Base-by-base conservation (phyloP, 2,888 invertebrate genomes). In the Phymatocera aterrima region DNA sequence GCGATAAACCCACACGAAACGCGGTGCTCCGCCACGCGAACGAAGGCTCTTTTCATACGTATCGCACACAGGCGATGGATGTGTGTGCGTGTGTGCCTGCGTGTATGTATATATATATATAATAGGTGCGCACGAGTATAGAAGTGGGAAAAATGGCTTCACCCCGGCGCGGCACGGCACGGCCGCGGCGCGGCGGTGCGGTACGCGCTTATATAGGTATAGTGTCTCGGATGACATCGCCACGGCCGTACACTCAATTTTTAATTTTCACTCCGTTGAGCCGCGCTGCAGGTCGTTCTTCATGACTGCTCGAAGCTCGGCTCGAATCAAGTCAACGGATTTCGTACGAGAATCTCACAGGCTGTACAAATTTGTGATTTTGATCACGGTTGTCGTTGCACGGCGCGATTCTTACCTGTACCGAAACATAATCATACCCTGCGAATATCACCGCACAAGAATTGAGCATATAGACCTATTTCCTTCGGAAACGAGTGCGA, bases 211-310 rank as follows among this genome's bases (percentile, higher is more conserved):
- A n/a, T n/a, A n/a, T n/a, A n/a, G n/a, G n/a, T n/a, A n/a, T 24
- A 72, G 34, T 51, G 51, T 48, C 72, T 72, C 72, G 72, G 34
- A 72, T 72, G 51, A 72, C 72, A 48, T 54, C 72, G 68, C n/a
- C 31, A 21, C 24, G 51, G 54, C 18, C n/a, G n/a, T n/a, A n/a
- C n/a, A n/a, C n/a, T n/a, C n/a, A n/a, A 72, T 72, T 21, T 51
- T 72, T 37, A 37, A 72, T 48, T 72, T 72, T 54, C 72, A 21
- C 72, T 72, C 31, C 51, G 72, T 72, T 51, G 51, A 54, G 15
- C 68, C 40, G 24, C 68, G 15, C 54, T n/a, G 40, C 21, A 65
- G 68, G 68, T 68, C 43, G n/a, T 40, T 68, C 24, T n/a, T 28
- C 5, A n/a, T 18, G 18, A 8, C n/a, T 15, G 2, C 18, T 64